Percentiles rank a stretch among this genome's conserved stretches.
Evolutionary conservation across 1,140 invertebrate species (phyloP).

Genomic region (Zaprionus lachaisei): DNA sequence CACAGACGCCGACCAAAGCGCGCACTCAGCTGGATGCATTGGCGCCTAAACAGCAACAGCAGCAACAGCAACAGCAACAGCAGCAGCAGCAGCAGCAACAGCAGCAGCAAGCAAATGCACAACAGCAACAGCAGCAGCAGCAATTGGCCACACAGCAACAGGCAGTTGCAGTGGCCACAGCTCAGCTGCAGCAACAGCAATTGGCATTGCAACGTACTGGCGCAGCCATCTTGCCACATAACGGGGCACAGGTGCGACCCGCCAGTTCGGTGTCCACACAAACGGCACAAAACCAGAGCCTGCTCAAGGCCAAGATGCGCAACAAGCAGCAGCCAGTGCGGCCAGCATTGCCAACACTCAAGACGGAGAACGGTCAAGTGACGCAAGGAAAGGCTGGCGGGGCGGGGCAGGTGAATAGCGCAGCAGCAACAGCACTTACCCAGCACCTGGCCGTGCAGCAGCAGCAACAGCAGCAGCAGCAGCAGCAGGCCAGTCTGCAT

Average conservation of each 20-base stretch:
- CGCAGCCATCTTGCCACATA: constrained; percentile 87
- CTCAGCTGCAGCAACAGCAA: constrained; percentile 41
- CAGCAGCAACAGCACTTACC: constrained; percentile 69
- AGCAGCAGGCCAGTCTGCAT: constrained; percentile 82
- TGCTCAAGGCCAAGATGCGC: constrained; percentile 80
- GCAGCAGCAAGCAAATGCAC: constrained; percentile 40
- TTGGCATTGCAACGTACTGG: constrained; percentile 62
- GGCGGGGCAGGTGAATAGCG: constrained; percentile 61
- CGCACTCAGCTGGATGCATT: constrained; percentile 73
- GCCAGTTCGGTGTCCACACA: constrained; percentile 91
- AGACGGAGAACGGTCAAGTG: constrained; percentile 87
- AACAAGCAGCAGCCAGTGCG: constrained; percentile 85
- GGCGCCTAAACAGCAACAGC: constrained; percentile 70
- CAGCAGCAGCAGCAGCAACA: constrained; percentile 50
- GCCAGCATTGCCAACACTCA: constrained; percentile 86
- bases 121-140: constrained; percentile 77
- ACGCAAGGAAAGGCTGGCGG: constrained; percentile 77
- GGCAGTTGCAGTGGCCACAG: constrained; percentile 28
- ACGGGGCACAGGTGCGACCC: constrained; percentile 87
- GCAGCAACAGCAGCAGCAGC: constrained; percentile 58
- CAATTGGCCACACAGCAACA: constrained; percentile 40
- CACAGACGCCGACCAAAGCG: constrained; percentile 74
- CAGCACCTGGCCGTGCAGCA: constrained; percentile 70
- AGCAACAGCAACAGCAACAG: constrained; percentile 20
- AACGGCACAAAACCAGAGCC: constrained; percentile 86